Base-by-base conservation (phyloP, 1,140 invertebrate genomes). In the Andrena cerasifolii region DNA sequence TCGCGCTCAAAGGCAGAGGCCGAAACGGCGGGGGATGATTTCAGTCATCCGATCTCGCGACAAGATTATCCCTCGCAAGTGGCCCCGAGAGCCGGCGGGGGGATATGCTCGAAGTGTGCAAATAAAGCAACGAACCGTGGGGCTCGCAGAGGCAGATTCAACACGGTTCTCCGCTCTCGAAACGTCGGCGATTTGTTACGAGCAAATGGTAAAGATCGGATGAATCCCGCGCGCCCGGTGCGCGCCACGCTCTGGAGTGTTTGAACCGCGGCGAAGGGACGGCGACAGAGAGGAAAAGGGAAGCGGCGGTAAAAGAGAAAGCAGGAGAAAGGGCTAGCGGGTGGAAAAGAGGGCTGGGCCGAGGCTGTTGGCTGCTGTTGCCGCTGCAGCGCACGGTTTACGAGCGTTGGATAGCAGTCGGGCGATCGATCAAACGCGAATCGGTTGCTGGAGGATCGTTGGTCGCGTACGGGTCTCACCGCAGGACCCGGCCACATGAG, bases 361-460 rank as follows among this genome's bases (percentile, higher is more conserved):
- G 43, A 67, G 78, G 65, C 26, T 31, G 49, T 18, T 40, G 3
- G 36, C 10, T 40, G 53, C 14, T 47, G 36, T 18, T 12, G 68
- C 51, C 26, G 76, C 26, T 68, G 79, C 72, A 45, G 67, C 28
- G 67, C 72, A 58, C 40, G 71, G 74, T 70, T 84, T 73, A 84
- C 82, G 62, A 80, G 49, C 72, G 75, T 72, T 58, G 71, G n/a
- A 36, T 72, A 83, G 71, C 61, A 79, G 75, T 76, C 70, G 82
- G 43, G 36, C 59, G 70, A 86, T 86, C 84, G 84, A 86, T 86
- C 84, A 85, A 83, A 85, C 59, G 80, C 84, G 77, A 83, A 86
- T 86, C 84, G 83, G 59, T 72, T 65, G 76, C 82, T 70, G 40
- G 66, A 67, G 71, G 62, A 81, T 75, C 79, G 79, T 76, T 68